Evolutionary conservation across 1,140 invertebrate genomes (phyloP), one percentile per base, ranked within the genome.

Genomic region (Caenorhabditis remanei): DNA sequence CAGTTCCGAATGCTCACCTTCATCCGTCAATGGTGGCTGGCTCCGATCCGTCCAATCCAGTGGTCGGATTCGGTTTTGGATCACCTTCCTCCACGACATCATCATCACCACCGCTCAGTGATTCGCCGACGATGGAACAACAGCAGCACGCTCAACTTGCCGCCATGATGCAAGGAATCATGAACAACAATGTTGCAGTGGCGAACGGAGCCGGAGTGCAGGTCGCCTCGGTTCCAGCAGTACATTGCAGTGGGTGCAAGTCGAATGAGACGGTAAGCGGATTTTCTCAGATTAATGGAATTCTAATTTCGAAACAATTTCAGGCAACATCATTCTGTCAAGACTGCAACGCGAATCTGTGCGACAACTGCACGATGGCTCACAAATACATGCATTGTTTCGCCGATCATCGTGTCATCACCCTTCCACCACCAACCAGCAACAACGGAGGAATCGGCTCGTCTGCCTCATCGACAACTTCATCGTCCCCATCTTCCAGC

Each of bases 301-400:
- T 40, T 11, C 9, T 40, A 65, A 43, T 71, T 71, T 4, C 0
- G 24, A 43, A 71, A 41, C 43, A 71, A 71, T 71, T 71, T 5
- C 65, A 71, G 65, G 71, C 71, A n/a, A 79, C 71, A 21, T 79
- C 71, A 14, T 79, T 79, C 71, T 79, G 71, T 85, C 84, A 85
- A 50, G 97, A 98, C 93, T 99, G 97, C 93, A 95, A 95, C 88
- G 97, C 97, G 92, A 97, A 96, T 92, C 95, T 99, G 65, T 99
- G 97, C 94, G 95, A 96, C 63, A 97, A 97, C 92, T 99, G 97
- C 95, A 96, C 97, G 90, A 97, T 97, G 95, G 97, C 97, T 61
- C 97, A 99, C 93, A 96, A 98, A 93, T 98, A 96, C 93, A 99
- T 99, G 97, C 96, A 98, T 93, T 98, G 97, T 93, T 99, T 99